These are phyloP conservation scores for Escarpia spicata DNA, from an alignment of 2,888 invertebrate species.

Conservation along the genomic window DNA sequence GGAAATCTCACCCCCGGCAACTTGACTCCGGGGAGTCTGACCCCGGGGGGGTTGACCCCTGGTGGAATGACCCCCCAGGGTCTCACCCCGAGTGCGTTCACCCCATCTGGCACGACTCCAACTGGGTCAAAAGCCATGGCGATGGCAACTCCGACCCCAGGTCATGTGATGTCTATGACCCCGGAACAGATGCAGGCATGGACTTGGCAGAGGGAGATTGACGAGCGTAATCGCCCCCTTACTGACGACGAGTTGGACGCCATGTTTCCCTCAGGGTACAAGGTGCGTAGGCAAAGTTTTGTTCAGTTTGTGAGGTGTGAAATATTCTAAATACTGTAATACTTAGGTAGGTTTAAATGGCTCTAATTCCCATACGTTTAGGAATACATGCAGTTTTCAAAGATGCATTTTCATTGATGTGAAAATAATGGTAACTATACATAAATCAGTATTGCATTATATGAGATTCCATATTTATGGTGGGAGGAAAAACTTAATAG, in stretches of 20 bases:
- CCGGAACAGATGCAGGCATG: constrained; percentile 98
- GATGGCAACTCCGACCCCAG: constrained; percentile 97
- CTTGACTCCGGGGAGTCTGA: constrained; percentile 58
- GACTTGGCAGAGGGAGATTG: constrained; percentile 98
- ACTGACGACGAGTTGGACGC: constrained; percentile 97
- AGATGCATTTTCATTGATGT: background rate
- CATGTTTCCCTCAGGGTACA: constrained; percentile 98
- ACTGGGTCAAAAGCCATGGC: constrained; percentile 89
- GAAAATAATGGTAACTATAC: background rate
- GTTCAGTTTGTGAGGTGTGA: background rate
- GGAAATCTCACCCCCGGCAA: constrained; percentile 41
- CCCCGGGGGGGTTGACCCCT: constrained; percentile 57
- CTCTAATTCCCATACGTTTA: background rate
- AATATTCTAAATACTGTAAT: background rate
- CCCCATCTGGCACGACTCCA: constrained; percentile 64
- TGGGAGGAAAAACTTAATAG: too few relatives aligned
- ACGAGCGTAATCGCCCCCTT: constrained; percentile 95
- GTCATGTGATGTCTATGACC: constrained; percentile 95
- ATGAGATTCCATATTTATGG: too few relatives aligned
- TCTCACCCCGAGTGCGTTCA: constrained; percentile 55
- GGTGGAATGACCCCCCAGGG: constrained; percentile 62
- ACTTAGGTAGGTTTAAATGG: background rate
- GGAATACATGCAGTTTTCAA: background rate
- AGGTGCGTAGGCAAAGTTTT: constrained; percentile 70
- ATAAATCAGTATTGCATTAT: too few relatives aligned